Conservation (phyloP, 2,113 vertebrate genomes). For the Ictidomys tridecemlineatus region DNA sequence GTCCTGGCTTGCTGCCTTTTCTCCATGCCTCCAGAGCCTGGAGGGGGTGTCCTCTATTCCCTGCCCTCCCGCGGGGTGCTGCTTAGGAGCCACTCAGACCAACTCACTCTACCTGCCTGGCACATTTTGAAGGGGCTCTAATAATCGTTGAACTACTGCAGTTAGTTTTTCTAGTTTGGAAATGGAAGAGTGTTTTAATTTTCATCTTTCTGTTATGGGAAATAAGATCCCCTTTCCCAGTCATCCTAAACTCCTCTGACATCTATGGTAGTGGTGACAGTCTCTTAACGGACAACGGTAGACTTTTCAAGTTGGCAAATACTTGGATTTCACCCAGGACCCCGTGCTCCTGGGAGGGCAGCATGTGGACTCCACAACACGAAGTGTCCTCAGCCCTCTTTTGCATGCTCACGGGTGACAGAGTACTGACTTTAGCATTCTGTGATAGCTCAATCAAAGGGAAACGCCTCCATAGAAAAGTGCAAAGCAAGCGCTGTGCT, state of each 20-base stretch:
- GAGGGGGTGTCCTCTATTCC: accelerated
- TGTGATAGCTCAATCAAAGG: not conserved
- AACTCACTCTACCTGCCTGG: accelerated
- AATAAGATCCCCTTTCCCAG: not conserved
- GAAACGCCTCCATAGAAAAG: not conserved
- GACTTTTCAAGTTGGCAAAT: not conserved
- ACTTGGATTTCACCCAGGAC: not conserved
- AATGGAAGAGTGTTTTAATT: constrained; percentile 14
- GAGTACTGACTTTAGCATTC: not conserved
- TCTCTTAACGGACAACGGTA: not conserved
- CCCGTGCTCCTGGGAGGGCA: not conserved
- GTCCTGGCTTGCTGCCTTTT: not conserved
- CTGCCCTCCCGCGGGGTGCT: not conserved
- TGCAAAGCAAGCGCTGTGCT: not conserved
- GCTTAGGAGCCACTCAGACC: not conserved
- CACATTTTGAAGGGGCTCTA: not conserved
- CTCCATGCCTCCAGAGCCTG: not conserved
- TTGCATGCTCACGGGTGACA: not conserved
- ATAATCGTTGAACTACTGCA: not conserved
- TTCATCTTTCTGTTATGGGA: not conserved
- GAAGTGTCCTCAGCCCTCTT: not conserved
- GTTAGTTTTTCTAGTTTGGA: constrained; percentile 12
- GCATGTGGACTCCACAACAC: not conserved
- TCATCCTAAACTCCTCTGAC: not conserved
- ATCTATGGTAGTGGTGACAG: not conserved